Base-by-base conservation (phyloP, 2,888 invertebrate species). In the Trichopoda pennipes region DNA sequence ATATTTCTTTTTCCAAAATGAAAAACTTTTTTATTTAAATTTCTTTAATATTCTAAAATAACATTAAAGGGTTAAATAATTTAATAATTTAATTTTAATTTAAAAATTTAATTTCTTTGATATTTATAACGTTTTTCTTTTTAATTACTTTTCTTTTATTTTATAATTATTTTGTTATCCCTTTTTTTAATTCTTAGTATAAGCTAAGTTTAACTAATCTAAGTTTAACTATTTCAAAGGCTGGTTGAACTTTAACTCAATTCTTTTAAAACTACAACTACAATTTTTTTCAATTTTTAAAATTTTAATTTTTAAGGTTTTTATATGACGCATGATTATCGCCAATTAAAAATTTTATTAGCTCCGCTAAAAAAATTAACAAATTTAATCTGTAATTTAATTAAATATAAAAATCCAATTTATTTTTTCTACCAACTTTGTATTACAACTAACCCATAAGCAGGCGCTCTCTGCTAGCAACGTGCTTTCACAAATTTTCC, bases 211-310 rank as follows among this genome's bases (percentile, higher is more conserved):
- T 42, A n/a, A 53, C 38, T 6, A 38, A 35, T 9, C 55, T 68
- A 68, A 38, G 17, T 69, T 58, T 4, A 64, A 38, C 73, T 75
- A 58, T 51, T 75, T 60, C 58, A 12, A 68, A 75, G 58, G 66
- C 58, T 66, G 21, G 16, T 49, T 47, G 38, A 38, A 38, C 28
- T 47, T 69, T 10, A 74, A 64, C 19, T 58, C 28, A 58, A 32
- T 51, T 51, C 6, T 17, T 49, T 53, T 61, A 58, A 35, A 17
- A 60, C 49, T 70, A 60, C 47, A 35, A 49, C 21, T 38, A 47
- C 28, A 53, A 23, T 32, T 42, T 38, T 19, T 56, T 19, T 28
- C 2, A 12, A 1, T 38, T 38, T 38, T 44, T 61, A 47, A 56
- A 17, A 9, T 74, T 74, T 68, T 19, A 38, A 38, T 61, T 68